Percentiles rank a stretch among this genome's conserved stretches.
phyloP scores from a whole-genome alignment of 2,888 invertebrate genomes.

The Catocala fraxini region DNA sequence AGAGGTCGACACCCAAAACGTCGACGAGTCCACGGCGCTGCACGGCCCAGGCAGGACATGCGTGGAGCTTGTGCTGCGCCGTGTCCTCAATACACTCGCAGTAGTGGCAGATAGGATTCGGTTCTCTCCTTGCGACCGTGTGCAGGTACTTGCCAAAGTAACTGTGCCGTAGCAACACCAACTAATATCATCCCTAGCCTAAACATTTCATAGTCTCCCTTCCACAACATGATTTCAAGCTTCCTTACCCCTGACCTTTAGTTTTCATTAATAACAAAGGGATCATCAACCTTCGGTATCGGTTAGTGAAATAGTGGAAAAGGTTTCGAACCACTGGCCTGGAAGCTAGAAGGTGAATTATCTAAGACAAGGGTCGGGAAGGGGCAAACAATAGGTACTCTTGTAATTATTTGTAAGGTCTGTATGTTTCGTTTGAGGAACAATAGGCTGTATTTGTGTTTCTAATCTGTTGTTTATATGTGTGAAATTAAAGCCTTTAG shows the following conservation, averaged over 20 bases:
- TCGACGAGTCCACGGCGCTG: no score
- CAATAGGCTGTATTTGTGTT: slow-evolving; percentile 2
- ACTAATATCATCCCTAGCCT: no score
- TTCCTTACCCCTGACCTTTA: slow-evolving; percentile 18
- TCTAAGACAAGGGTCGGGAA: slow-evolving; percentile 26
- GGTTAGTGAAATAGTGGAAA: slow-evolving; percentile 22
- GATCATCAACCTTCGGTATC: slow-evolving; percentile 19
- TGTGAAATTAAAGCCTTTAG: slow-evolving; percentile 22
- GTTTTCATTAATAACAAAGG: slow-evolving; percentile 22
- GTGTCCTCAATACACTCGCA: no score
- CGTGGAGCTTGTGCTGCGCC: no score
- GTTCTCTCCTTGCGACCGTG: no score
- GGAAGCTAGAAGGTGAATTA: slow-evolving; percentile 23
- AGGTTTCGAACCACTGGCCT: slow-evolving; percentile 19
- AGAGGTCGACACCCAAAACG: no score
- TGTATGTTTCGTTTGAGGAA: slow-evolving; percentile 8
- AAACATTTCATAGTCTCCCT: neutral
- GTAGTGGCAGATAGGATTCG: no score
- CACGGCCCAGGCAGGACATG: no score
- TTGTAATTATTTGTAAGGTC: slow-evolving; percentile 20
- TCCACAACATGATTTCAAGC: slow-evolving; percentile 18
- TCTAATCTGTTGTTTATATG: neutral
- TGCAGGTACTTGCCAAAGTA: no score
- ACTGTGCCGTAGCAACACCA: no score
- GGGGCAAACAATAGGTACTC: slow-evolving; percentile 13